These are phyloP conservation scores for Sminthopsis crassicaudata DNA, from an alignment of 2,113 vertebrate species.

Conservation along the genomic window DNA sequence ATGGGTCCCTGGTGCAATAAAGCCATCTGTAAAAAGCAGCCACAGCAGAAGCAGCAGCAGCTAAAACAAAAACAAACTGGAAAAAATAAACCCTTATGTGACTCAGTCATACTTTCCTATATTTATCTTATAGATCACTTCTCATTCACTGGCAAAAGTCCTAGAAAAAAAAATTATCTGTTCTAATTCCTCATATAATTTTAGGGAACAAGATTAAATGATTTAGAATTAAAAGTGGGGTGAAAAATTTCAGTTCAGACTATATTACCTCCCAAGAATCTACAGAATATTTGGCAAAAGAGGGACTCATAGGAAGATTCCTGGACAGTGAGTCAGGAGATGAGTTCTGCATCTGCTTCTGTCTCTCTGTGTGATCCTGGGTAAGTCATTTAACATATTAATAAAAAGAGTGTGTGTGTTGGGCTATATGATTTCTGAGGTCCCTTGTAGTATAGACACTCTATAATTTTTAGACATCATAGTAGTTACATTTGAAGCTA, in stretches of 20 bases:
- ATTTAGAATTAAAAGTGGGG: not conserved
- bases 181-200: conserved; percentile 14
- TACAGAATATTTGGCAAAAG: not conserved
- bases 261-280: not conserved
- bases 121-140: too few relatives aligned
- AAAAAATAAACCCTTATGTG: too few relatives aligned
- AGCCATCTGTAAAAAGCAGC: not conserved
- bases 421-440: not conserved
- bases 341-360: not conserved
- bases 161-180: too few relatives aligned
- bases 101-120: too few relatives aligned
- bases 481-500: not conserved
- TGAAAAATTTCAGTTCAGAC: not conserved
- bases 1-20: not conserved
- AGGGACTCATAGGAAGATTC: not conserved
- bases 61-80: too few relatives aligned
- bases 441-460: not conserved
- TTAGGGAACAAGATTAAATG: conserved; percentile 23
- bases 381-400: not conserved
- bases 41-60: too few relatives aligned
- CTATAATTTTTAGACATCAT: not conserved
- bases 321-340: not conserved
- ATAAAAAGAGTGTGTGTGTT: not conserved
- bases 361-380: not conserved
- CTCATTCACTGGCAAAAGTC: too few relatives aligned